Base-by-base conservation (phyloP, 2,113 vertebrate genomes). In the Upupa epops region DNA sequence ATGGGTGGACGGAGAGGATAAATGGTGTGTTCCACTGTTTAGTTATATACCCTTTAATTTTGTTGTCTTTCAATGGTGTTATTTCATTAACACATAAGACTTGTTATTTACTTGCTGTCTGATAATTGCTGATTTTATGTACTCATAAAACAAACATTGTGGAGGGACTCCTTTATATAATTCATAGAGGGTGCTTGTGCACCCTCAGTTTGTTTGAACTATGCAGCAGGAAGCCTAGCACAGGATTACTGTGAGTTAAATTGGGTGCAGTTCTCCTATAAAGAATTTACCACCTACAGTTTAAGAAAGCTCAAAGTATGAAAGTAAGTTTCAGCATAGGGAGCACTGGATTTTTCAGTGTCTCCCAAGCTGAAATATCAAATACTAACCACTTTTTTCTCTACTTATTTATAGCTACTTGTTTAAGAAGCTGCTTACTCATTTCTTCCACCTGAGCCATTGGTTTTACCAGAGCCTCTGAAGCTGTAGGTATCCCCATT, bases 1-100 rank as follows among this genome's bases (percentile, higher is more conserved):
- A 25, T 29, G 0, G 0, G 24, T 69, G 59, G 3, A 21, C 88
- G 55, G 3, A 7, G 9, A 51, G 16, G 29, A 55, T 45, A 78
- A 83, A 52, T 17, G 1, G 8, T 11, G 19, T 6, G 3, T 45
- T 78, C 10, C n/a, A 58, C 49, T 7, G 24, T 81, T 68, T 59
- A 25, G 22, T 83, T 68, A 36, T 6, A 9, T 49, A 26, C 65
- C 4, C 8, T 76, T 85, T 80, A 22, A 32, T 81, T 85, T 65
- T 63, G 26, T 81, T 74, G 12, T 64, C 32, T 90, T 88, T 78
- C 69, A 64, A 2, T 63, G 31, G 14, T 0, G 0, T 91, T 72
- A 61, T 15, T 25, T 17, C 74, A 40, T 52, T 74, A 77, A 64
- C 22, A 25, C 1, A 0, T 42, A 46, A 1, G 9, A 45, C 8